phyloP scores from a whole-genome alignment of 2,888 invertebrate genomes.

The Polia nebulosa region DNA sequence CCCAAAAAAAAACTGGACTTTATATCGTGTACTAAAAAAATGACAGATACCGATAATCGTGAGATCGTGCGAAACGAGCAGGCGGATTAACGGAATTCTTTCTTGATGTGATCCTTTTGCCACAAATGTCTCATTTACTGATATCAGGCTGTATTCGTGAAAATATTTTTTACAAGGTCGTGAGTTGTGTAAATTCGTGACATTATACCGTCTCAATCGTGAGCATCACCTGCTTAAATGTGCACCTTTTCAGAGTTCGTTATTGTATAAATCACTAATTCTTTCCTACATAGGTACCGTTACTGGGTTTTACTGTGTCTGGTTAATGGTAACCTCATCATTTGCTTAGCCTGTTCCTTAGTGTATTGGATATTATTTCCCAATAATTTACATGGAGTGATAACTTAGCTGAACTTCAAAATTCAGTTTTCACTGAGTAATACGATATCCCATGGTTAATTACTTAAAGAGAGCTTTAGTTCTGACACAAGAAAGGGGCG shows the following conservation, averaged over 20 bases:
- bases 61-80: slow-evolving; percentile 46
- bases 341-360: too few relatives aligned
- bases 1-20: neutral
- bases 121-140: slow-evolving; percentile 15
- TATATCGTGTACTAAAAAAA: slow-evolving; percentile 22
- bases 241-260: neutral
- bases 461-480: too few relatives aligned
- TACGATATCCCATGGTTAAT: too few relatives aligned
- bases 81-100: slow-evolving; percentile 43
- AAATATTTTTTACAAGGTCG: neutral
- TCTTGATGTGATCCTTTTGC: slow-evolving; percentile 25
- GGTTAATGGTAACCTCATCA: neutral
- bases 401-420: too few relatives aligned
- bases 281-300: neutral
- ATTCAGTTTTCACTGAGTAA: too few relatives aligned
- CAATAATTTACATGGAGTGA: neutral
- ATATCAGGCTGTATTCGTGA: slow-evolving; percentile 21
- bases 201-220: slow-evolving; percentile 21
- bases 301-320: neutral
- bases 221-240: slow-evolving; percentile 36
- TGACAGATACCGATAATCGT: slow-evolving; percentile 43
- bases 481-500: too few relatives aligned
- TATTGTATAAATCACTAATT: slow-evolving; percentile 12
- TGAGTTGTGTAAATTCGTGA: slow-evolving; percentile 24
- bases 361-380: neutral